Base-by-base conservation (phyloP, 2,888 invertebrate genomes). In the Volucella zonaria region DNA sequence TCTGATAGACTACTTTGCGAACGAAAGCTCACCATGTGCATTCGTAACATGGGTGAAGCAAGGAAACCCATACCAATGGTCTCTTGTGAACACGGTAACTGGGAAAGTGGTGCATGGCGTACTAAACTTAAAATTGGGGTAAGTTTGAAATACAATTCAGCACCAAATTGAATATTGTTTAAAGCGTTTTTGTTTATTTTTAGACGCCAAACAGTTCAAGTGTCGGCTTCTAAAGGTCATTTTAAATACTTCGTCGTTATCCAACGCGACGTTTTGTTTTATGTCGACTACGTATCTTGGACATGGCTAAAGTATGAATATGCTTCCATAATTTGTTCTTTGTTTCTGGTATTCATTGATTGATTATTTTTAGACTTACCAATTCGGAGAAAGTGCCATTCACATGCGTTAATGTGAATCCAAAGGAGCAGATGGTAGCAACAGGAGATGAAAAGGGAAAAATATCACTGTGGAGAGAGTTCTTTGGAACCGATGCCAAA, bases 401-500 rank as follows among this genome's bases (percentile, higher is more conserved):
- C 49, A 95, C 95, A 0, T 94, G 94, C 87, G 92, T 96, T 4
- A 93, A 94, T 0, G 93, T 94, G 75, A 96, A 96, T 92, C 95
- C 95, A 0, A 91, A 91, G 18, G 94, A 95, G 76, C 92, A 93
- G 87, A 92, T 93, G 87, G 92, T 96, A 10, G 95, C 95, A 2
- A 95, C 95, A 0, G 96, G 96, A 10, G 95, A 95, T 91, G 92
- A 92, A 47, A 91, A 92, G 49, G 96, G 96, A 0, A 92, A 94
- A 75, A 93, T 96, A 15, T 88, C 94, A 15, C 89, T 95, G 11
- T 96, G 95, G 95, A 93, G 92, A 64, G 91, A 92, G 74, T 90
- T 94, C 61, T 91, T 79, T 38, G 15, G 73, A 3, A 42, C 43
- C 0, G n/a, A 67, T 0, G 59, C 18, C 2, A 31, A 64, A 2